Conservation (phyloP, 1,140 invertebrate genomes). For the Ostrea edulis region DNA sequence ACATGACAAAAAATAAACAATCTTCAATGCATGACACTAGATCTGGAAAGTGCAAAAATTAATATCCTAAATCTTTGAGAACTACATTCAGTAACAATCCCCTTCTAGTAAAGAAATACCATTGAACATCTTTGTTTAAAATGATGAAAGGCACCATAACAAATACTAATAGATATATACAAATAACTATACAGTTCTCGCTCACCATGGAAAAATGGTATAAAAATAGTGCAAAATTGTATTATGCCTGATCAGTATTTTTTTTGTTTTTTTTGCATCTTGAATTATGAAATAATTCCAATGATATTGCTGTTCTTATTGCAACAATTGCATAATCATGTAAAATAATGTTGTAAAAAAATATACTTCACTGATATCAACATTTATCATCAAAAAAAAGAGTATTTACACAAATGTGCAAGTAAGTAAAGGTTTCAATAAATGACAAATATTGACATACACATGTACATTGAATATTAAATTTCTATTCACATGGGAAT, state of each 20-base stretch:
- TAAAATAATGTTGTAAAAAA: not conserved
- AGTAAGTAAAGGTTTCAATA: not conserved
- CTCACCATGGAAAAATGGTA: no score
- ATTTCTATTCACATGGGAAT: not conserved
- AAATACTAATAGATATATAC: not conserved
- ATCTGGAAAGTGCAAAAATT: no score
- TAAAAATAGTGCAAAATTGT: not conserved
- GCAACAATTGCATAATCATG: not conserved
- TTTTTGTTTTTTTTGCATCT: not conserved
- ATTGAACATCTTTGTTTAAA: not conserved
- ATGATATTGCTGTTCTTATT: conserved; percentile 30
- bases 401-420: not conserved
- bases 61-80: not conserved
- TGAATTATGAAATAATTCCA: not conserved
- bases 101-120: not conserved
- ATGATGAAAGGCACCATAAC: not conserved
- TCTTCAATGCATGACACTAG: not conserved
- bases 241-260: no score
- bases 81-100: conserved; percentile 2
- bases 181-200: no score
- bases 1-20: not conserved
- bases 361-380: not conserved
- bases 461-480: not conserved
- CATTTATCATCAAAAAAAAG: not conserved
- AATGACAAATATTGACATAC: conserved; percentile 4